Conservation (phyloP, 2,888 invertebrate species). For the Polyploca ridens region DNA sequence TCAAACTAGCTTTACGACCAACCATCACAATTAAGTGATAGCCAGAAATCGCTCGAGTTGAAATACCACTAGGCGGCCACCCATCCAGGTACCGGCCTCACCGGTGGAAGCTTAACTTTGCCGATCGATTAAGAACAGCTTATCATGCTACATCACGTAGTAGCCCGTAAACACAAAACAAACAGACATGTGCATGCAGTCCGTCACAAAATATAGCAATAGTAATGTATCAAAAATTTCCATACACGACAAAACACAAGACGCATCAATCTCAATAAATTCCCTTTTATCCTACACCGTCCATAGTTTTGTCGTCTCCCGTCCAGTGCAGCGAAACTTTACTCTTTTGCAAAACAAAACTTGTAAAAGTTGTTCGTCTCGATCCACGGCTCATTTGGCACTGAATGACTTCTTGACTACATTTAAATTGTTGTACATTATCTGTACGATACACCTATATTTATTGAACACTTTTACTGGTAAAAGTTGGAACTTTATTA, state of each 20-base stretch:
- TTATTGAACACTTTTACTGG: neutral
- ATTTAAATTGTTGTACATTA: slow-evolving; percentile 36
- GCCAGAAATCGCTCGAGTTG: no score
- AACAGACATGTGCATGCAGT: no score
- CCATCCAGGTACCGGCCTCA: no score
- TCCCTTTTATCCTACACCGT: neutral
- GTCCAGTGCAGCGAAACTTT: slow-evolving; percentile 21
- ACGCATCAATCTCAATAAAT: slow-evolving; percentile 9
- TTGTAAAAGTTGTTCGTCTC: slow-evolving; percentile 43
- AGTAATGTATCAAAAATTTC: neutral
- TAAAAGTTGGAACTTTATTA: neutral
- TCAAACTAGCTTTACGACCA: no score
- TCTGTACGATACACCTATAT: neutral
- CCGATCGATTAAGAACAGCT: no score
- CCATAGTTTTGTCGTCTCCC: neutral
- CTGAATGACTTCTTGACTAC: slow-evolving; percentile 39
- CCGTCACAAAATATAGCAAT: no score
- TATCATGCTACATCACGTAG: no score
- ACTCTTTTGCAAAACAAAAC: slow-evolving; percentile 49
- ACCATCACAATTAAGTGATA: no score
- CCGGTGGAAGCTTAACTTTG: no score
- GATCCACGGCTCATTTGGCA: slow-evolving; percentile 41
- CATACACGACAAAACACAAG: neutral
- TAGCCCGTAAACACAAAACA: no score
- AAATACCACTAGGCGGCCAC: no score